Conservation (phyloP, 2,888 invertebrate species). For the Plagodis dolabraria region DNA sequence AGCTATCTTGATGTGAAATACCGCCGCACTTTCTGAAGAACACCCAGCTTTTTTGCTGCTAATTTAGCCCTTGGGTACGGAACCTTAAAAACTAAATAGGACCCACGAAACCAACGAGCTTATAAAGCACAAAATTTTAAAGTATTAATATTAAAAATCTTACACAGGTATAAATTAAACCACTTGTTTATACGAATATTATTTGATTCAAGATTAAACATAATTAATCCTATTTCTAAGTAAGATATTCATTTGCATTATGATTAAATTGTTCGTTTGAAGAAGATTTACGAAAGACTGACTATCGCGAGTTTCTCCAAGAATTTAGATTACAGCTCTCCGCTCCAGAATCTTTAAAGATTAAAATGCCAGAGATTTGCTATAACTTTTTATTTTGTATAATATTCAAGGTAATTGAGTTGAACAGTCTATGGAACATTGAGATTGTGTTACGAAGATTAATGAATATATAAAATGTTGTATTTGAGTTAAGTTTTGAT, state of each 20-base stretch:
- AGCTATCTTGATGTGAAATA: too few relatives aligned
- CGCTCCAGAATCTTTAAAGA: constrained; percentile 17
- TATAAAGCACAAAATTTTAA: too few relatives aligned
- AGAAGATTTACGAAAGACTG: constrained; percentile 7
- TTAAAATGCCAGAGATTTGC: constrained; percentile 14
- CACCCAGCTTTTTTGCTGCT: too few relatives aligned
- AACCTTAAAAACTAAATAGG: too few relatives aligned
- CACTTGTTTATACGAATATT: too few relatives aligned
- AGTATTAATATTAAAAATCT: too few relatives aligned
- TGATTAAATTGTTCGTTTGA: constrained; percentile 6
- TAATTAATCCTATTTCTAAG: neutral
- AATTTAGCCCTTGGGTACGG: too few relatives aligned
- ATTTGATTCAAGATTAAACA: neutral
- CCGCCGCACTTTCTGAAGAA: too few relatives aligned
- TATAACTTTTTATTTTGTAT: constrained; percentile 12
- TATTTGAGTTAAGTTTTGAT: too few relatives aligned
- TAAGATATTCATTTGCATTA: constrained; percentile 1
- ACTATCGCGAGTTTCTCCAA: constrained; percentile 9
- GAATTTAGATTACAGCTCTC: constrained; percentile 22
- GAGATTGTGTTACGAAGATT: constrained; percentile 1
- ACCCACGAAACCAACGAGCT: too few relatives aligned
- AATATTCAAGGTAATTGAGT: constrained; percentile 5
- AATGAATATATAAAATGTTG: neutral
- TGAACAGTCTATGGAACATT: neutral
- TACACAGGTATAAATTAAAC: too few relatives aligned